Conservation (phyloP, 92 coral and sea anemone species). For the Porites rus region DNA sequence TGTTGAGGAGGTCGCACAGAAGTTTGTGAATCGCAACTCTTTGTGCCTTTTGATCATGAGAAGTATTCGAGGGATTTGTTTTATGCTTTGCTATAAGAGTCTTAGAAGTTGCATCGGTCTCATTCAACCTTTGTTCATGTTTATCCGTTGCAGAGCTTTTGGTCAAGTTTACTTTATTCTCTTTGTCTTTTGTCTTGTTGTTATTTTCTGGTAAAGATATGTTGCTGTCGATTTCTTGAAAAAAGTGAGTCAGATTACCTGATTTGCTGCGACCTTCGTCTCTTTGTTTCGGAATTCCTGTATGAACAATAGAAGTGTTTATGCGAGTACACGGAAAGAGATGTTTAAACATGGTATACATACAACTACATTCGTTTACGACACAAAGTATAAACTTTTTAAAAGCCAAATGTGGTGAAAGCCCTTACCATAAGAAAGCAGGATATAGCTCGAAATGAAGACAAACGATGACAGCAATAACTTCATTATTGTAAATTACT, state of each 20-base stretch:
- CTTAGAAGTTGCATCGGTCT: not conserved
- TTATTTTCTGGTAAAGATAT: not conserved
- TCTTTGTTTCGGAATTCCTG: constrained; percentile 13
- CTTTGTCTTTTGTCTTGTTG: not conserved
- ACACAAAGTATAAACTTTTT: too few relatives aligned
- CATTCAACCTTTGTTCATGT: not conserved
- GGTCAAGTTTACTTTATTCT: too few relatives aligned
- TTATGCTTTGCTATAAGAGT: not conserved
- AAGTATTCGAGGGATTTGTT: not conserved
- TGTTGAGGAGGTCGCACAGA: constrained; percentile 29
- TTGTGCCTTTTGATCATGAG: constrained; percentile 8
- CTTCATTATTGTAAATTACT: constrained; percentile 33
- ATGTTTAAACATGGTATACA: too few relatives aligned
- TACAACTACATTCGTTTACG: too few relatives aligned
- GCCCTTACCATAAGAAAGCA: constrained; percentile 12
- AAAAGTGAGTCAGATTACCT: not conserved
- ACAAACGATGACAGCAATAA: not conserved
- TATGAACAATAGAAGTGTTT: not conserved
- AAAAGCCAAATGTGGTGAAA: too few relatives aligned
- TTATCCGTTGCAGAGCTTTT: not conserved
- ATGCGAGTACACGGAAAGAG: not conserved
- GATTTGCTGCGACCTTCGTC: not conserved
- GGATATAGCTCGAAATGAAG: not conserved
- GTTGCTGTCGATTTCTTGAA: constrained; percentile 18
- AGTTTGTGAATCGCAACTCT: constrained; percentile 11